Evolutionary conservation across 1,140 invertebrate genomes (phyloP).

Genomic region (Bombus difficillimus): DNA sequence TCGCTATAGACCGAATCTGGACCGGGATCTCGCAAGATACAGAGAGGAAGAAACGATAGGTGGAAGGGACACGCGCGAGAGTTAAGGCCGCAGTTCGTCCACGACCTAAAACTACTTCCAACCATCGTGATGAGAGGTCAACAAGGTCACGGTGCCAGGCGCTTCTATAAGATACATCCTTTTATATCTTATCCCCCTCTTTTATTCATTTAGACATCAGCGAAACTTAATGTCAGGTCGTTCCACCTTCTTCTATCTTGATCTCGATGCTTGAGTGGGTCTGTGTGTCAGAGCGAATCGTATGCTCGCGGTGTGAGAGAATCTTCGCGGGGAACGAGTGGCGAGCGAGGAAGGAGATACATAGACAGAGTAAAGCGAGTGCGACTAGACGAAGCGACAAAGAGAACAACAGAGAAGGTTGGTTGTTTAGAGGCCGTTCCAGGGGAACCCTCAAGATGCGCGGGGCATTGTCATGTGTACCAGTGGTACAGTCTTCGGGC

Average conservation of each 20-base stretch:
- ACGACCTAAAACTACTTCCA: constrained; percentile 68
- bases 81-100: constrained; percentile 58
- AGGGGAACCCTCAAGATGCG: background rate
- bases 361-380: background rate
- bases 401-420: constrained; percentile 31
- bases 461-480: constrained; percentile 21
- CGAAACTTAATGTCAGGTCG: constrained; percentile 53
- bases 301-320: constrained; percentile 69
- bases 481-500: constrained; percentile 9
- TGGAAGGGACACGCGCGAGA: constrained; percentile 41
- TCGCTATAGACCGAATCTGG: constrained; percentile 1
- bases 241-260: constrained; percentile 40
- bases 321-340: constrained; percentile 7
- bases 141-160: constrained; percentile 69
- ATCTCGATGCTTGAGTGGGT: constrained; percentile 76
- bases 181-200: background rate
- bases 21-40: background rate
- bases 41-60: constrained; percentile 7
- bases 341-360: background rate
- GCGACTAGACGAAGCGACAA: background rate
- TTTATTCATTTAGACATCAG: background rate
- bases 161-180: constrained; percentile 46
- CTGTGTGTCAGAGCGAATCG: constrained; percentile 82
- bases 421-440: constrained; percentile 26
- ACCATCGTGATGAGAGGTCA: constrained; percentile 62